These are phyloP conservation scores for Phalangium opilio DNA, from an alignment of 2,888 invertebrate species.

Conservation along the genomic window DNA sequence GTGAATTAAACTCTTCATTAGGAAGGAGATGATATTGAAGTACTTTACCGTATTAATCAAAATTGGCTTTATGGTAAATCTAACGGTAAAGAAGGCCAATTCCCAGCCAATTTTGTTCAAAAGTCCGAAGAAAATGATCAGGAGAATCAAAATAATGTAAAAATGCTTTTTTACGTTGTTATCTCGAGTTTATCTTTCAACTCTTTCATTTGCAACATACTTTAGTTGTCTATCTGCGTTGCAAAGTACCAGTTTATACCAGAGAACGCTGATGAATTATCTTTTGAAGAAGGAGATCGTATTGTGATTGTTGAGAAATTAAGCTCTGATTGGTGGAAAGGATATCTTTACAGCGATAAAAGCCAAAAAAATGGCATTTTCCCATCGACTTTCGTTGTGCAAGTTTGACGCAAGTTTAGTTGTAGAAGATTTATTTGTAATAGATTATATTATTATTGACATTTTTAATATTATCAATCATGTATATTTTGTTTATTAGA, in stretches of 20 bases:
- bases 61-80: neutral
- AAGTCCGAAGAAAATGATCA: neutral
- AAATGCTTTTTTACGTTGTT: neutral
- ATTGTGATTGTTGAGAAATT: constrained; percentile 4
- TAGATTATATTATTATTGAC: too few relatives aligned
- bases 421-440: too few relatives aligned
- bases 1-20: neutral
- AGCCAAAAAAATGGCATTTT: constrained; percentile 6
- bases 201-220: neutral
- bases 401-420: too few relatives aligned
- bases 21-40: neutral
- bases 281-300: constrained; percentile 9
- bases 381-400: constrained; percentile 8
- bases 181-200: neutral
- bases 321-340: constrained; percentile 8
- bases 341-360: constrained; percentile 1
- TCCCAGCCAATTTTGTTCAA: neutral
- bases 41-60: neutral
- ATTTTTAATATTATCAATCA: too few relatives aligned
- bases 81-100: neutral
- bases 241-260: constrained; percentile 8
- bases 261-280: constrained; percentile 9
- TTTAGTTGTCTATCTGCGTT: neutral
- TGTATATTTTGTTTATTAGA: too few relatives aligned
- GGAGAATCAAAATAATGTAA: neutral